phyloP scores from a whole-genome alignment of 2,888 invertebrate species.

The Orthonychiurus folsomi region DNA sequence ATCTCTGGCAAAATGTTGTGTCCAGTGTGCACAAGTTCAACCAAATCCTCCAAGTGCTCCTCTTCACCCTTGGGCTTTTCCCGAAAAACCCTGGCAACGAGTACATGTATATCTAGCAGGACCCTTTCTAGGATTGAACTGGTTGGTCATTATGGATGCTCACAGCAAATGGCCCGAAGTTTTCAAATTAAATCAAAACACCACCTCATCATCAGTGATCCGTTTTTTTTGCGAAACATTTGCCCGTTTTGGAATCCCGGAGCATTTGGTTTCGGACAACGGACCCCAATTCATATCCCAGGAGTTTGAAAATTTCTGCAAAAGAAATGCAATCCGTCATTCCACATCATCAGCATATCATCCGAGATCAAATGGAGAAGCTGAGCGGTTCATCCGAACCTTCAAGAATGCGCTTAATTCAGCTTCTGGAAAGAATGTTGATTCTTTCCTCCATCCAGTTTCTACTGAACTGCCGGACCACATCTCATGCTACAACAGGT shows the following conservation, averaged over 20 bases:
- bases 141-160: slow-evolving; percentile 24
- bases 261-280: slow-evolving; percentile 21
- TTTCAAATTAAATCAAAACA: slow-evolving; percentile 8
- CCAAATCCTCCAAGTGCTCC: slow-evolving; percentile 65
- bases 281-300: slow-evolving; percentile 16
- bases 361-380: slow-evolving; percentile 21
- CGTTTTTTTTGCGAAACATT: slow-evolving; percentile 10
- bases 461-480: slow-evolving; percentile 16
- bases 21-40: slow-evolving; percentile 48
- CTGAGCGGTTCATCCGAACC: slow-evolving; percentile 20
- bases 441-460: too few species aligned
- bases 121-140: slow-evolving; percentile 19
- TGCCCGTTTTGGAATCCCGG: slow-evolving; percentile 19
- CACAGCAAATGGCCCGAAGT: slow-evolving; percentile 28
- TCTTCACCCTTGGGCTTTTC: slow-evolving; percentile 9
- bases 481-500: slow-evolving; percentile 20
- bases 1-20: background rate
- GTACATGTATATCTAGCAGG: slow-evolving; percentile 11
- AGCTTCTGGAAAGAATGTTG: background rate
- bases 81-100: slow-evolving; percentile 5
- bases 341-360: slow-evolving; percentile 16
- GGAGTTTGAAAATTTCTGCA: slow-evolving; percentile 18
- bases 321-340: slow-evolving; percentile 15
- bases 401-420: slow-evolving; percentile 10
- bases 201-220: slow-evolving; percentile 16